Evolutionary conservation across 1,140 invertebrate species (phyloP), one percentile per base, ranked within the genome.

Genomic region (Drosophila watanabei): DNA sequence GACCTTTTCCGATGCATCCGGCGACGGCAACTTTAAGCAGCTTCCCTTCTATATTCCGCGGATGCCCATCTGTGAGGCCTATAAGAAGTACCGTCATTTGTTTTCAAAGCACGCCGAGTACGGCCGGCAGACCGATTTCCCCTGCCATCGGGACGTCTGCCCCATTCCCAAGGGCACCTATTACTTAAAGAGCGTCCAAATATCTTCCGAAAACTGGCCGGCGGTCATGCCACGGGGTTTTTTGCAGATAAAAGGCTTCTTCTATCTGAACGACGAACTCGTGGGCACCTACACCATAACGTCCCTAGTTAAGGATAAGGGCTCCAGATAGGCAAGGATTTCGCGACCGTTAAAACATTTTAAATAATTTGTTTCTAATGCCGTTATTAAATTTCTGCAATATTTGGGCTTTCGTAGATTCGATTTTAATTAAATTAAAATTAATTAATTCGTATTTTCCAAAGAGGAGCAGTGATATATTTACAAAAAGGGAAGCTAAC

Each of bases 121-220:
- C 16, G 49, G 35, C 8, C n/a, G 32, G 3, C 59, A 73, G 10
- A 81, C 62, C 0, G 37, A 82, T 32, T 51, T 78, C 0, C 62
- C 80, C 2, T 28, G 73, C 0, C 39, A 71, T 14, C 58, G 43
- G 14, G 18, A 54, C 11, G 28, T 43, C 1, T 81, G 73, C 45
- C 79, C 63, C 7, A 9, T 81, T 16, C 57, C 58, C 7, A 61
- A 56, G 28, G 72, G 65, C 16, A 62, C 18, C 0, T 80, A 80
- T 59, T 82, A 43, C n/a, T 10, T 77, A 1, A 77, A 68, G n/a
- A 43, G 59, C 7, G 2, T 80, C 35, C 0, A 30, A 0, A 39
- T 72, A 9, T 68, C 39, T 10, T n/a, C 33, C 3, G 56, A 73
- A 10, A 48, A 48, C 24, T 81, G 59, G 68, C 79, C 62, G 0